phyloP scores from a whole-genome alignment of 2,888 invertebrate genomes.

The Petrolisthes manimaculis region DNA sequence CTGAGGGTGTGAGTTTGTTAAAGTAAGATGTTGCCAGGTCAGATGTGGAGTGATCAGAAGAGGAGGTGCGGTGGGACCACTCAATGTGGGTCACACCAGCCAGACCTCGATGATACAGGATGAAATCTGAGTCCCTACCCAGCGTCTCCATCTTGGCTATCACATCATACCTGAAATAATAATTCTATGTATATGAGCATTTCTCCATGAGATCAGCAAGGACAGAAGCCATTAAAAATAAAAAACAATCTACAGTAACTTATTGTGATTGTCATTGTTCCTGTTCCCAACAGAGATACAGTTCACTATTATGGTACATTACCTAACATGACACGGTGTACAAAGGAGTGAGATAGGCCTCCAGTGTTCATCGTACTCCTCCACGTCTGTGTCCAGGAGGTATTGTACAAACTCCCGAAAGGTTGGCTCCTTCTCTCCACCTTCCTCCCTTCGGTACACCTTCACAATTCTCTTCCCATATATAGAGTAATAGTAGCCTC shows the following conservation, averaged over 20 bases:
- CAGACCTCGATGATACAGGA: conserved; percentile 51
- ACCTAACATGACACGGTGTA: conserved; percentile 53
- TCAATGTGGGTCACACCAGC: conserved; percentile 23
- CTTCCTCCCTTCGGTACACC: conserved; percentile 43
- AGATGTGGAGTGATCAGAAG: conserved; percentile 24
- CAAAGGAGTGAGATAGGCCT: conserved; percentile 54
- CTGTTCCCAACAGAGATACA: no score
- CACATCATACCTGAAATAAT: conserved; percentile 43
- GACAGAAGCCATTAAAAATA: no score
- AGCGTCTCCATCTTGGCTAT: conserved; percentile 57
- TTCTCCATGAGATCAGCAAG: background rate
- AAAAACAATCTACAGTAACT: no score
- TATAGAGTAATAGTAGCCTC: conserved; percentile 56
- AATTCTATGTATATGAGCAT: background rate
- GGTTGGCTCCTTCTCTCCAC: conserved; percentile 38
- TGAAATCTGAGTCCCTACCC: conserved; percentile 41
- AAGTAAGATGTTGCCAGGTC: conserved; percentile 41
- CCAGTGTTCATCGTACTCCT: conserved; percentile 59
- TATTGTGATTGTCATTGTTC: no score
- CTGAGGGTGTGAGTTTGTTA: conserved; percentile 41
- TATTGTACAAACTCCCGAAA: conserved; percentile 58
- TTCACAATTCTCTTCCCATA: conserved; percentile 55
- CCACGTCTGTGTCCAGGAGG: conserved; percentile 57
- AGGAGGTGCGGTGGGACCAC: conserved; percentile 48
- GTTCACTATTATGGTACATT: background rate